phyloP scores from a whole-genome alignment of 2,797 vertebrate genomes.

The Acanthiza pusilla region DNA sequence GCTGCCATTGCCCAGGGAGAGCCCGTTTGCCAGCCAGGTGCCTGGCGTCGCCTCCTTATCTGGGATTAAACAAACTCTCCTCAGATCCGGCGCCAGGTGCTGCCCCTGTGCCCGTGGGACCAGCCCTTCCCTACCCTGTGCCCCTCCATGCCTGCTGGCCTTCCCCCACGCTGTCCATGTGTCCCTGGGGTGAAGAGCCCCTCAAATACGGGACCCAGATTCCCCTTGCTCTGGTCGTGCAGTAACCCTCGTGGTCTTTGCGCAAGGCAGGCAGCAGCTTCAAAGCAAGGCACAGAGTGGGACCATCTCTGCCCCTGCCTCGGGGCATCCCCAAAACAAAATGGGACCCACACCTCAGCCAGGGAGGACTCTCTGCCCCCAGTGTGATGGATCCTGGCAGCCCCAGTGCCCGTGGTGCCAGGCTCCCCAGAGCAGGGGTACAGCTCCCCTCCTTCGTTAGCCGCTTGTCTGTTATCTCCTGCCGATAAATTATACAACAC shows the following conservation, averaged over 20 bases:
- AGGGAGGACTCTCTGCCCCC: rapidly evolving
- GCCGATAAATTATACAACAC: slow-evolving; percentile 29
- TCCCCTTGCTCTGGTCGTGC: rapidly evolving
- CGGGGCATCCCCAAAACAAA: background rate
- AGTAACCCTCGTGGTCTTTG: background rate
- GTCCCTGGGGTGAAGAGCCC: background rate
- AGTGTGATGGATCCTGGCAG: rapidly evolving
- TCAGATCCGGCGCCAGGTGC: background rate
- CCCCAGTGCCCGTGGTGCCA: rapidly evolving
- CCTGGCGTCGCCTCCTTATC: background rate
- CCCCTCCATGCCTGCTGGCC: background rate
- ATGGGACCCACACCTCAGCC: rapidly evolving
- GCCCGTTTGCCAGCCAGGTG: background rate
- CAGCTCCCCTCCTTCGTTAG: background rate
- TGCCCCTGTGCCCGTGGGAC: background rate
- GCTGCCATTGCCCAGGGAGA: background rate
- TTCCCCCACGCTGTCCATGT: background rate
- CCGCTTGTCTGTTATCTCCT: background rate
- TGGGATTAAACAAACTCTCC: slow-evolving; percentile 13
- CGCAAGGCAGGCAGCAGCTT: background rate
- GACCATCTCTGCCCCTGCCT: background rate
- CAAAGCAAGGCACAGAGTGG: background rate
- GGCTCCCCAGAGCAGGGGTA: background rate
- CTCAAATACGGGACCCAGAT: background rate
- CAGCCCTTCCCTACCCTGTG: background rate